Percentiles rank a stretch among this genome's conserved stretches.
Conservation (phyloP, 2,797 vertebrate genomes). For the Okamejei kenojei region DNA sequence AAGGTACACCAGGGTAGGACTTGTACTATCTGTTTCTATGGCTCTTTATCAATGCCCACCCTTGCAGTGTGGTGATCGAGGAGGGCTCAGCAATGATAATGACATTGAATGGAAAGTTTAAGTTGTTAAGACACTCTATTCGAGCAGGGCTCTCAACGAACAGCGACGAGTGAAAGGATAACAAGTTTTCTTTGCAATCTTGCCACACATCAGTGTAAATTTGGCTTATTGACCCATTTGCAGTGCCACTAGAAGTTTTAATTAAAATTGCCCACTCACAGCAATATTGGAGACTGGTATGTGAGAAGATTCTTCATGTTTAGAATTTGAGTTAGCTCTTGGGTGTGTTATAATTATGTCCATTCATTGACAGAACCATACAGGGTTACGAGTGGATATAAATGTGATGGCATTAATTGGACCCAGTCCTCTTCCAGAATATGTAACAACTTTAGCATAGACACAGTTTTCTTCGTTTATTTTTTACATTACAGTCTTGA, state of each 20-base stretch:
- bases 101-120: too few species aligned
- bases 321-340: not conserved
- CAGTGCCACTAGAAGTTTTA: not conserved
- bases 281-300: not conserved
- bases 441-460: not conserved
- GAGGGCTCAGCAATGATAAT: too few species aligned
- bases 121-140: not conserved
- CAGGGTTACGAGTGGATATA: too few species aligned
- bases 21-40: too few species aligned
- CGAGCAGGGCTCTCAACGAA: not conserved
- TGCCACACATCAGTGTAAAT: not conserved
- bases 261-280: not conserved
- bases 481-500: not conserved
- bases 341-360: not conserved
- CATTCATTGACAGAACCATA: too few species aligned
- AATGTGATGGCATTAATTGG: not conserved
- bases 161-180: not conserved
- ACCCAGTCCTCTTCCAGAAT: not conserved
- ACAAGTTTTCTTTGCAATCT: not conserved
- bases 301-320: slow-evolving; percentile 4
- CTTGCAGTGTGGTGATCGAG: too few species aligned
- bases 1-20: too few species aligned
- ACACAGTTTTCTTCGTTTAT: not conserved
- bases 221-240: slow-evolving; percentile 20
- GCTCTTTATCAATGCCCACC: too few species aligned